Base-by-base conservation (phyloP, 64 coral and sea anemone genomes). In the Porites australiensis region DNA sequence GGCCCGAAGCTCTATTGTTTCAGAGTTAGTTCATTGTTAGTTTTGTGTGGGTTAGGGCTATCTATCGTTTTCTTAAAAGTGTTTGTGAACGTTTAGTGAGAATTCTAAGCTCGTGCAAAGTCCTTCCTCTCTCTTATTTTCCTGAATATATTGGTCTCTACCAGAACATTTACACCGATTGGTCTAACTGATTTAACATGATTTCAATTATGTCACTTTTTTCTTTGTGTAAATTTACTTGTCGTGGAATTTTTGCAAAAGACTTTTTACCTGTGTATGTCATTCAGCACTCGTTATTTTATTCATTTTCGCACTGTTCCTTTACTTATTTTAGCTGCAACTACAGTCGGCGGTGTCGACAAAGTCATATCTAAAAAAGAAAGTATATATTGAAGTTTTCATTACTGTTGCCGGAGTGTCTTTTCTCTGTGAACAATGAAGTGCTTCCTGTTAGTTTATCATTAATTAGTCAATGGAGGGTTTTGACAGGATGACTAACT, bases 211-310 rank as follows among this genome's bases (percentile, higher is more conserved):
- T 63, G 60, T 1, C 9, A 63, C 60, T 37, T 63, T 63, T 63
- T 63, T 63, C 60, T 63, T 63, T 63, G 60, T 63, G 60, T 63
- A 63, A 63, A 63, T 63, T 63, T 63, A 63, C 60, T 63, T 63
- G 60, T 1, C 60, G 60, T 63, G 60, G 60, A 63, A 16, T 63
- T 16, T 63, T 63, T 63, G 8, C 9, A 12, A 63, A 0, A 63
- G 60, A 63, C 60, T 63, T 63, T 63, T 63, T 63, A 63, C 60
- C 60, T 16, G 60, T 63, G 0, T 63, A 63, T 63, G 16, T 63
- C 60, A 63, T 63, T 63, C 60, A 63, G 60, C 60, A 63, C 60
- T 63, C 60, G 16, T 63, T 63, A 63, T 63, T 63, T 63, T 63
- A 63, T 63, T 63, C 60, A 63, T 63, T 63, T 63, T 63, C 16